A percentile compares a stretch with the other conserved stretches of the same genome.
Evolutionary conservation across 2,888 invertebrate genomes (phyloP).

Genomic region (Sisyra nigra): DNA sequence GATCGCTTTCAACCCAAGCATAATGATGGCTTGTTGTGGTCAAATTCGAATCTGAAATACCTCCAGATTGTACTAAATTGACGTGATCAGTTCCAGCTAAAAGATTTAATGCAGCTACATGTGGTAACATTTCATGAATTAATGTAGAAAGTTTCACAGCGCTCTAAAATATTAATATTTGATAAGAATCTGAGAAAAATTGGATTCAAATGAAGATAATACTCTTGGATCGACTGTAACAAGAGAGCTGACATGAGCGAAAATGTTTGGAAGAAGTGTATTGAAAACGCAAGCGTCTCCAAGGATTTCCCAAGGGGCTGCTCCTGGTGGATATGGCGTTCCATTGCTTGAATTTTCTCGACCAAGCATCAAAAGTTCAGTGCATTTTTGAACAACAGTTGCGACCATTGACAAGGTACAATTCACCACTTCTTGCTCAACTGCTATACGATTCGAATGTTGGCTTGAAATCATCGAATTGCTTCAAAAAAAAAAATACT

Average conservation of each 20-base stretch:
- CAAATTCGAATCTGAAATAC: conserved; percentile 12
- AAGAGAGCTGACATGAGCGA: conserved; percentile 73
- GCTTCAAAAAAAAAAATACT: conserved; percentile 19
- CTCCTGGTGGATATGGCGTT: conserved; percentile 34
- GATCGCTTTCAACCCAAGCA: conserved; percentile 88
- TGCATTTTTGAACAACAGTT: conserved; percentile 59
- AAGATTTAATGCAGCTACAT: conserved; percentile 73
- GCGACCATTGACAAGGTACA: conserved; percentile 61
- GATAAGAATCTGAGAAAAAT: conserved; percentile 1
- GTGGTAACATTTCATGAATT: conserved; percentile 77
- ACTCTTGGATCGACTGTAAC: conserved; percentile 71
- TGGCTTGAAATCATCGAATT: conserved; percentile 41
- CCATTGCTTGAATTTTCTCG: conserved; percentile 46
- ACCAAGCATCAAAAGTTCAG: conserved; percentile 59
- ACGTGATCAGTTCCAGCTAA: conserved; percentile 22
- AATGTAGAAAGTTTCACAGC: conserved; percentile 72
- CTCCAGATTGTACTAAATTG: conserved; percentile 10
- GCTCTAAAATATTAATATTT: conserved; percentile 36
- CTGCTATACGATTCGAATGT: conserved; percentile 36
- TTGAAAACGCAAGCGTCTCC: conserved; percentile 45
- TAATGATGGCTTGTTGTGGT: conserved; percentile 72
- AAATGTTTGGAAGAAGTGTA: conserved; percentile 64
- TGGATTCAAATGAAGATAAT: conserved; percentile 16
- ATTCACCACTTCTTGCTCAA: conserved; percentile 46
- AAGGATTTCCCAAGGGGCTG: conserved; percentile 34